Evolutionary conservation across 2,113 vertebrate genomes (phyloP), one percentile per base, ranked within the genome.

Genomic region (Pteropus alecto): DNA sequence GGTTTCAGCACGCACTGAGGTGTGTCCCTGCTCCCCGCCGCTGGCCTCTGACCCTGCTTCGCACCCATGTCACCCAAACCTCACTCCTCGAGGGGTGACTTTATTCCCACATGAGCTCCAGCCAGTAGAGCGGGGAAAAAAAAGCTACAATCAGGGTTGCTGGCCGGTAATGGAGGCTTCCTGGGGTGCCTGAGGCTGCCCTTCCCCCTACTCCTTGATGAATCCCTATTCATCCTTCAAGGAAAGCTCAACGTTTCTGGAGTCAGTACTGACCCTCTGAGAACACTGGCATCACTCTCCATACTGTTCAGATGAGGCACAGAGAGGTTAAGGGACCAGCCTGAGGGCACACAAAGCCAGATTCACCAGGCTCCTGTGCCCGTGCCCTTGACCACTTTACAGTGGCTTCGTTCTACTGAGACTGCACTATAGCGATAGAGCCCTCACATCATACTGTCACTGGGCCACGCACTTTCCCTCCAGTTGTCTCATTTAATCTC

Each of bases 341-440:
- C 61, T 3, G 6, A 71, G 38, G 30, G 16, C 67, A 54, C 81
- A 63, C 67, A 67, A 77, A 38, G 19, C 56, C 11, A 1, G 21
- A 63, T 22, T 10, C 56, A 12, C 74, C 33, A 0, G 3, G 15
- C 63, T 81, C 11, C 82, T 9, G 41, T 1, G 0, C 30, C 43
- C 48, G 6, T 35, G 61, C 56, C 82, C 28, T 6, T 30, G 60
- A 2, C 7, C 10, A 10, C 58, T 28, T 8, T 7, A 2, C 16
- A 1, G 54, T 9, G 26, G 22, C 21, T 90, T 43, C 58, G 28
- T 24, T 88, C 1, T 12, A 5, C 41, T 61, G 10, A 51, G 63
- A 46, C n/a, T 16, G 15, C 41, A 24, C 28, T 8, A 0, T 12
- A 63, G 41, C 0, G 0, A 14, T 19, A 11, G 74, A 70, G 61